Conservation (phyloP, 2,797 vertebrate species). For the Mastacembelus armatus region DNA sequence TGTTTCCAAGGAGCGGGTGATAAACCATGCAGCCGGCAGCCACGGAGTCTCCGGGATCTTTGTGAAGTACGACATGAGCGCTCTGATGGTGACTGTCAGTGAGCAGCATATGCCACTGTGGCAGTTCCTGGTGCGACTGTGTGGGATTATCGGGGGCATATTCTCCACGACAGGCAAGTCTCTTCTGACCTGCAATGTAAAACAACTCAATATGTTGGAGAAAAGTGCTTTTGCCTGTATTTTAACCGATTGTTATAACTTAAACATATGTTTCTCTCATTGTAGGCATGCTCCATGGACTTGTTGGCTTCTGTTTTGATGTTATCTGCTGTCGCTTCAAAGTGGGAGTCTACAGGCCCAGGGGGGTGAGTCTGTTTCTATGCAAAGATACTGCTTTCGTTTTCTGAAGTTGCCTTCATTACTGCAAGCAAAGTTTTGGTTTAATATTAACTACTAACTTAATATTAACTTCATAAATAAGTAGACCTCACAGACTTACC, state of each 20-base stretch:
- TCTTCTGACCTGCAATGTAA: not conserved
- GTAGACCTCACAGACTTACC: too few relatives aligned
- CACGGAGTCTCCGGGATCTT: constrained; percentile 95
- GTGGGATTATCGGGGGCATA: constrained; percentile 93
- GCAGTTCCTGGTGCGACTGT: constrained; percentile 93
- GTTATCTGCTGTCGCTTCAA: constrained; percentile 91
- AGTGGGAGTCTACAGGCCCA: constrained; percentile 82
- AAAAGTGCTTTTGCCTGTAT: too few relatives aligned
- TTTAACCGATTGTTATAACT: too few relatives aligned
- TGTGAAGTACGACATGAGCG: constrained; percentile 94
- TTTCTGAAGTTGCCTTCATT: not conserved
- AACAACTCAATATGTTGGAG: too few relatives aligned
- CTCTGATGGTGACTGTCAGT: constrained; percentile 93
- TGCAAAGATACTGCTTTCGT: not conserved
- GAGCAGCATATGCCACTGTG: constrained; percentile 95
- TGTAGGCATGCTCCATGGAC: constrained; percentile 91
- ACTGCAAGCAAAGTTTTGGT: not conserved
- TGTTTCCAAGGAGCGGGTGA: constrained; percentile 87
- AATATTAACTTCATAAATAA: too few relatives aligned
- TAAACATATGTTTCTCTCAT: not conserved
- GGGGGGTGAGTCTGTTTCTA: constrained; percentile 57
- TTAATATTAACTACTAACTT: too few relatives aligned
- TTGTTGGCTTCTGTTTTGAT: constrained; percentile 91
- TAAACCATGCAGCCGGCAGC: constrained; percentile 93
- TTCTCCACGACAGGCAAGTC: constrained; percentile 93